Evolutionary conservation across 2,888 invertebrate genomes (phyloP).

Genomic region (Megastigmus dorsalis): DNA sequence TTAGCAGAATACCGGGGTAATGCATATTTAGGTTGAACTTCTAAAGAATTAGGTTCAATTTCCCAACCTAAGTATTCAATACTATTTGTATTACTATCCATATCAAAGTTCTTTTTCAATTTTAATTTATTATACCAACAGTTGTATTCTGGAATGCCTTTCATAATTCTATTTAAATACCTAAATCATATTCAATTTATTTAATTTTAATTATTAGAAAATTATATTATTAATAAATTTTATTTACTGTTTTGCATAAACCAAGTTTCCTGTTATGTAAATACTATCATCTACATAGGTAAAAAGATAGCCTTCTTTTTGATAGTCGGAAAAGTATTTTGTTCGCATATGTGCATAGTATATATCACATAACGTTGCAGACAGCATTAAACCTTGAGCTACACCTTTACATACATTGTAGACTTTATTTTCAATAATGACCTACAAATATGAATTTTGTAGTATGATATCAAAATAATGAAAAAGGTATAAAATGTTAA

Average conservation of each 20-base stretch:
- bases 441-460: conserved; percentile 12
- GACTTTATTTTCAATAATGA: conserved; percentile 2
- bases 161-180: conserved; percentile 13
- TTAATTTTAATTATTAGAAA: neutral
- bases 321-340: conserved; percentile 25
- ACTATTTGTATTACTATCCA: neutral
- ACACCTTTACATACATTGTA: conserved; percentile 37
- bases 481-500: neutral
- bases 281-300: conserved; percentile 46
- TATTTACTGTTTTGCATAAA: conserved; percentile 13
- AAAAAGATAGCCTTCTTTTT: conserved; percentile 16
- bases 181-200: neutral
- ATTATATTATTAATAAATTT: neutral
- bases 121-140: conserved; percentile 43
- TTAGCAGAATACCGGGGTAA: conserved; percentile 10
- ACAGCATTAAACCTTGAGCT: conserved; percentile 41
- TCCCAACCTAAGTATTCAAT: conserved; percentile 41
- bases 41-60: conserved; percentile 27
- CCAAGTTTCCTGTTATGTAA: conserved; percentile 10
- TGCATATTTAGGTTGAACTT: conserved; percentile 11
- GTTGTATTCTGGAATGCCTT: conserved; percentile 44
- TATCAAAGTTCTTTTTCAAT: conserved; percentile 8
- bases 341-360: conserved; percentile 40
- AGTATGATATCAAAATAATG: neutral
- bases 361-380: conserved; percentile 33